A percentile compares a stretch with the other conserved stretches of the same genome.
phyloP scores from a whole-genome alignment of 2,113 vertebrate species.

The Cavia aperea region DNA sequence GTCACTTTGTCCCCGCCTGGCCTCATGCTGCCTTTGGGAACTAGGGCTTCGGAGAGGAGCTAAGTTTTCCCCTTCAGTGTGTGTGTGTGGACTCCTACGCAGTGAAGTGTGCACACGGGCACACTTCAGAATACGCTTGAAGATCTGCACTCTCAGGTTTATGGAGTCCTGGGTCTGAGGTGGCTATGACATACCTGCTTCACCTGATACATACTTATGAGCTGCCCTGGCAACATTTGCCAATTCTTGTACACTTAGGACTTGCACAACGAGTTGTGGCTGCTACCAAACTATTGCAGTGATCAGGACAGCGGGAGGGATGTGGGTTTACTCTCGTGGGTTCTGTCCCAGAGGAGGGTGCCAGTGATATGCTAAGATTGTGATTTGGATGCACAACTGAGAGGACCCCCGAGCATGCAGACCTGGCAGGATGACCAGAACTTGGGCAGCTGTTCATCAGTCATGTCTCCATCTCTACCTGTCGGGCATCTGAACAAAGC shows the following conservation, averaged over 20 bases:
- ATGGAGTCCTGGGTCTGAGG: background rate
- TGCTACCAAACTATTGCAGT: background rate
- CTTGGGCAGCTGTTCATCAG: background rate
- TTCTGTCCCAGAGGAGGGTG: background rate
- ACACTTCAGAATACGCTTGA: background rate
- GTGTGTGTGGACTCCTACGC: too few species aligned
- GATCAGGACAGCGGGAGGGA: background rate
- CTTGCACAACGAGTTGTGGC: background rate
- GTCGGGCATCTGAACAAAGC: background rate
- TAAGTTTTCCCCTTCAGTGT: background rate
- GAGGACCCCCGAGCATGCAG: background rate
- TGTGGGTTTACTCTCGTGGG: background rate
- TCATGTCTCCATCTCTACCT: background rate
- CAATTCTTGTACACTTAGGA: background rate
- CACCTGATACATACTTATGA: background rate
- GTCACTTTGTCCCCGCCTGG: background rate
- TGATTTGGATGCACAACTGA: background rate
- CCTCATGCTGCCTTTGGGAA: background rate
- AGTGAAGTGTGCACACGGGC: too few species aligned
- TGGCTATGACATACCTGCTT: background rate
- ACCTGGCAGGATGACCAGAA: background rate
- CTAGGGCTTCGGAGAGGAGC: constrained; percentile 4
- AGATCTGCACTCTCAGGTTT: background rate
- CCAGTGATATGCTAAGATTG: background rate
- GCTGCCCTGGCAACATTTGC: background rate